Conservation (phyloP, 2,797 vertebrate species). For the Parauchenoglanis punctatus region DNA sequence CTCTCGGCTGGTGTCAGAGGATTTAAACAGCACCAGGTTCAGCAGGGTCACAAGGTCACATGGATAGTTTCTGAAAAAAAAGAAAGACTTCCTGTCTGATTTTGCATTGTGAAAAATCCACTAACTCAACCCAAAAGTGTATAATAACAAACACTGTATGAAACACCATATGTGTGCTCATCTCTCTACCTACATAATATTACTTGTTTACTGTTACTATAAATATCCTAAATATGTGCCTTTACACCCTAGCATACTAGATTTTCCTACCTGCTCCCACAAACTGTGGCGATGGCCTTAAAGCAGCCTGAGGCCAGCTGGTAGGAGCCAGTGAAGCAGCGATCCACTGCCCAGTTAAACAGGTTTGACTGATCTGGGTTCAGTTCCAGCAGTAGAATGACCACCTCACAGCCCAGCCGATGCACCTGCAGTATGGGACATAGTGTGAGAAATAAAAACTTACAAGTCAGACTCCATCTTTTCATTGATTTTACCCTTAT, state of each 20-base stretch:
- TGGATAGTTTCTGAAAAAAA: conserved; percentile 90
- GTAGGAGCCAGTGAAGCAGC: conserved; percentile 97
- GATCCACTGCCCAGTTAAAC: conserved; percentile 98
- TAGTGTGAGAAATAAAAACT: neutral
- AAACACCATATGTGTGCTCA: neutral
- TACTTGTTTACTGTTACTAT: neutral
- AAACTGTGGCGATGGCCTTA: conserved; percentile 97
- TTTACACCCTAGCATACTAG: neutral
- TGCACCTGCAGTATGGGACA: conserved; percentile 81
- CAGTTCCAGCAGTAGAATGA: conserved; percentile 92
- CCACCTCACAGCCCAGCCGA: conserved; percentile 95
- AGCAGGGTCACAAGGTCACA: conserved; percentile 96
- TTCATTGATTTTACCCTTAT: neutral
- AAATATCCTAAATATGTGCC: neutral
- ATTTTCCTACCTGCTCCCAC: conserved; percentile 89
- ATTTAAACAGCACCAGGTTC: conserved; percentile 96
- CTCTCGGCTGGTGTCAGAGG: conserved; percentile 96
- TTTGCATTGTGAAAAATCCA: neutral
- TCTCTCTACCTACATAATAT: neutral
- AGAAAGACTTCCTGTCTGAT: neutral
- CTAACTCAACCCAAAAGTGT: neutral
- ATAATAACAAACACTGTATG: neutral
- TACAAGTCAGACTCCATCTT: neutral
- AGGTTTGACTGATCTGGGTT: conserved; percentile 98
- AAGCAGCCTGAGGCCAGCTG: conserved; percentile 98